phyloP scores from a whole-genome alignment of 2,888 invertebrate species.

The Coenonympha glycerion region DNA sequence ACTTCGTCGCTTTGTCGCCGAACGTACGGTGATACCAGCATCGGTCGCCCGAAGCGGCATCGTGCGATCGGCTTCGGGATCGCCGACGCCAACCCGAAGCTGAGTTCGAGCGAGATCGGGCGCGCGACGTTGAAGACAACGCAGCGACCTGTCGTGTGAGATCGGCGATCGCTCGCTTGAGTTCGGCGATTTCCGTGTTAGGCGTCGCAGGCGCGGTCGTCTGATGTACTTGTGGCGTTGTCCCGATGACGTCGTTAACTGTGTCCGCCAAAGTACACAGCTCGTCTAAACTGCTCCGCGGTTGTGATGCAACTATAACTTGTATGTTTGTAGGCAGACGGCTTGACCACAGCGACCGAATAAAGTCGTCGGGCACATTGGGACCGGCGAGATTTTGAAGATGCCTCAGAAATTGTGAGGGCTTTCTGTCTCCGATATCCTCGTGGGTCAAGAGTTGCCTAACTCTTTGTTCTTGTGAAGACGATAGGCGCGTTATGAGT shows the following conservation, averaged over 20 bases:
- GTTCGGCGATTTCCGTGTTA: not conserved
- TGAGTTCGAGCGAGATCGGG: not conserved
- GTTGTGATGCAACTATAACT: not conserved
- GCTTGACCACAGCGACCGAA: not conserved
- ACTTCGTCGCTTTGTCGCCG: constrained; percentile 9
- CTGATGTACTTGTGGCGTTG: not conserved
- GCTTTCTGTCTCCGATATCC: not conserved
- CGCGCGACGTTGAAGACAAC: not conserved
- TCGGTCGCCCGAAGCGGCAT: not conserved
- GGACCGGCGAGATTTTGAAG: not conserved
- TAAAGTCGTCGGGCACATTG: not conserved
- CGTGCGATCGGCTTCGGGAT: not conserved
- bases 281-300: not conserved
- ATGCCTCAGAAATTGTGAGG: not conserved
- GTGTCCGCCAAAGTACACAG: not conserved
- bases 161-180: not conserved
- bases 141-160: not conserved
- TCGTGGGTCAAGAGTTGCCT: not conserved
- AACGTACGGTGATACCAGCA: constrained; percentile 20
- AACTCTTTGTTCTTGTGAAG: not conserved
- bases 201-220: not conserved
- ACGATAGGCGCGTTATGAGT: no score
- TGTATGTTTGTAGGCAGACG: not conserved
- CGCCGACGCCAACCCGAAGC: not conserved
- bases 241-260: not conserved